Evolutionary conservation across 2,113 vertebrate genomes (phyloP).

Genomic region (Thinocorus orbignyianus): DNA sequence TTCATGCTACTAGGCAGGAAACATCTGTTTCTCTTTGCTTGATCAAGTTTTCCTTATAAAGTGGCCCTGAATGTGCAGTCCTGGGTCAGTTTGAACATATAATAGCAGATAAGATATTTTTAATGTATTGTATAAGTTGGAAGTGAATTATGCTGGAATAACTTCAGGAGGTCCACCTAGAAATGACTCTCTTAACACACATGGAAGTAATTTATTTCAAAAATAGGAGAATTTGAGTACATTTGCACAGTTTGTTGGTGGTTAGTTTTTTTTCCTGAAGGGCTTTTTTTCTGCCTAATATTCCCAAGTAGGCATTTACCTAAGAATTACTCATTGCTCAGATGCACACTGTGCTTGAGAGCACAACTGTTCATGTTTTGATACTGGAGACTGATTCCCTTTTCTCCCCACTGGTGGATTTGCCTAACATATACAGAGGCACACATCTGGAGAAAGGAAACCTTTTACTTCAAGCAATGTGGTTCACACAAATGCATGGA

Average conservation of each 20-base stretch:
- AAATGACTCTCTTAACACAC: constrained; percentile 13
- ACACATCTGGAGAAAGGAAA: neutral
- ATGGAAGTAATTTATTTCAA: constrained; percentile 46
- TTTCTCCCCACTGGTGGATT: neutral
- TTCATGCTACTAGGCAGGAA: constrained; percentile 16
- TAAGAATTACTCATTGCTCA: neutral
- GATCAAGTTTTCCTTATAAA: constrained; percentile 29
- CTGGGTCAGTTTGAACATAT: constrained; percentile 8
- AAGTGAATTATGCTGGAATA: constrained; percentile 23
- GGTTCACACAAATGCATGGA: neutral
- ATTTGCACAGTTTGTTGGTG: neutral
- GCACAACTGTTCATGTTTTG: neutral
- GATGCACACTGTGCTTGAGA: neutral
- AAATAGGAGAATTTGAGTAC: neutral
- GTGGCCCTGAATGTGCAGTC: constrained; percentile 12
- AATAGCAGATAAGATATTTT: constrained; percentile 30
- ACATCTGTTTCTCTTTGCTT: constrained; percentile 54
- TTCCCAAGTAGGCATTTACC: neutral
- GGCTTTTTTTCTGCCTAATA: neutral
- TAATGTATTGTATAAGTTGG: constrained; percentile 25
- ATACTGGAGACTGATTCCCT: neutral
- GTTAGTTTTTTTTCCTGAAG: neutral
- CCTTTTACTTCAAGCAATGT: neutral
- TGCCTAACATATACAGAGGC: neutral
- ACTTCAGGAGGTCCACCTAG: constrained; percentile 45